A percentile compares a stretch with the other conserved stretches of the same genome.
These are phyloP conservation scores for Lasioglossum zephyrum DNA, from an alignment of 2,888 invertebrate species.

Conservation along the genomic window DNA sequence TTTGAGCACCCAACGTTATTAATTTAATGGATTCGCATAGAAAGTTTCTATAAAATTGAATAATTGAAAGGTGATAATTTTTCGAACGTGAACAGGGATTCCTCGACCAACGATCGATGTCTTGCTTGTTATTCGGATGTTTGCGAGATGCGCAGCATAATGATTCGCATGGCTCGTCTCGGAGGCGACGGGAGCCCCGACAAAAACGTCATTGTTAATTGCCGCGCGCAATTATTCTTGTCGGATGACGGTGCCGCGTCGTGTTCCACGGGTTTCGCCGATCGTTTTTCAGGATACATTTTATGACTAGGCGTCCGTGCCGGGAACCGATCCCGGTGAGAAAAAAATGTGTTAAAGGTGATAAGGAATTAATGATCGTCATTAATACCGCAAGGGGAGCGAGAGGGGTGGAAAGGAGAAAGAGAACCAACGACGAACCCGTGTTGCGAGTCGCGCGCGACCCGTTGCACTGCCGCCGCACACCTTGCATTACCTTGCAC, in stretches of 20 bases:
- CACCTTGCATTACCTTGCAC: conserved; percentile 59
- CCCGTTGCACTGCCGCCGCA: conserved; percentile 64
- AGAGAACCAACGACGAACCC: conserved; percentile 71
- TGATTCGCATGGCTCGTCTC: not conserved
- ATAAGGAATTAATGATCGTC: conserved; percentile 61
- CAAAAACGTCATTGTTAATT: conserved; percentile 32
- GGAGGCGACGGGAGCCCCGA: not conserved
- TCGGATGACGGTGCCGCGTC: not conserved
- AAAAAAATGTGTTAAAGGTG: conserved; percentile 53
- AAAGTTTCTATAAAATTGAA: not conserved
- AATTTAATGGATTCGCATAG: not conserved
- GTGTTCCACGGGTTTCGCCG: not conserved
- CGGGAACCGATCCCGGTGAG: conserved; percentile 9
- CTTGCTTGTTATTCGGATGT: not conserved
- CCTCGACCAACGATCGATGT: not conserved
- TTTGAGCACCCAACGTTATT: not conserved
- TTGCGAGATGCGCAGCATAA: not conserved
- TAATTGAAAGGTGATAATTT: not conserved
- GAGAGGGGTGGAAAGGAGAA: conserved; percentile 45
- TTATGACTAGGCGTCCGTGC: conserved; percentile 8
- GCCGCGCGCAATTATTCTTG: conserved; percentile 29
- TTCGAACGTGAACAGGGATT: not conserved
- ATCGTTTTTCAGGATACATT: conserved; percentile 36
- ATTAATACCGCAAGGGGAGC: conserved; percentile 63
- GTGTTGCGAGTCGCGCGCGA: conserved; percentile 70